Base-by-base conservation (phyloP, 2,888 invertebrate species). In the Formica aserva region DNA sequence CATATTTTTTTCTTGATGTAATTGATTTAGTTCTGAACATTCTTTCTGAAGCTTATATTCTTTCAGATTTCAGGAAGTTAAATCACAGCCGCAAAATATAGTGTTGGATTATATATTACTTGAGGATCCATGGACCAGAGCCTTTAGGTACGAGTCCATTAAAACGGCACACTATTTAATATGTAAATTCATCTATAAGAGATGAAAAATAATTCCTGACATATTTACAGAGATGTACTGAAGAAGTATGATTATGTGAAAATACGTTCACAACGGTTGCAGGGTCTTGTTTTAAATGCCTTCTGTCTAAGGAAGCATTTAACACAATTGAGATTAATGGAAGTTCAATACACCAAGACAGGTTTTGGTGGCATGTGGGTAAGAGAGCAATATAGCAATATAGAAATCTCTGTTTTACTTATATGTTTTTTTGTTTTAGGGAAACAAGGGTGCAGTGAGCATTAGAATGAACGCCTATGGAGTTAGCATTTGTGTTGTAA, bases 371-470 rank as follows among this genome's bases (percentile, higher is more conserved):
- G 99, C 80, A 97, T 98, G 95, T 99, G 98, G 99, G 98, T 98
- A 95, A 96, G 97, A 85, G 22, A 29, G 11, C 52, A 55, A 13
- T 35, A 13, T 18, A 15, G 11, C 22, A 13, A 35, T 3, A 32
- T 0, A 13, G 11, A 18, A 26, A 22, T 60, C 48, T 1, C 3
- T 11, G n/a, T 32, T 45, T 15, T 48, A 22, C 11, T 52, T 48
- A 77, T 29, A 18, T 1, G 3, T 13, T 11, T 11, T 3, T 18
- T 69, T 15, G 9, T 3, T 52, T 57, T 60, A 98, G 98, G 99
- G 99, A 41, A 99, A 99, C 95, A 99, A 99, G 96, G 99, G 99
- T 29, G 99, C 98, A 4, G 98, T 98, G 1, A 98, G 98, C 93
- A 96, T 98, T 76, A 96, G 99, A 83, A 96, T 99, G 92, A 97